Percentiles rank a stretch among this genome's conserved stretches.
phyloP scores from a whole-genome alignment of 2,888 invertebrate species.

The Hypercompe scribonia region DNA sequence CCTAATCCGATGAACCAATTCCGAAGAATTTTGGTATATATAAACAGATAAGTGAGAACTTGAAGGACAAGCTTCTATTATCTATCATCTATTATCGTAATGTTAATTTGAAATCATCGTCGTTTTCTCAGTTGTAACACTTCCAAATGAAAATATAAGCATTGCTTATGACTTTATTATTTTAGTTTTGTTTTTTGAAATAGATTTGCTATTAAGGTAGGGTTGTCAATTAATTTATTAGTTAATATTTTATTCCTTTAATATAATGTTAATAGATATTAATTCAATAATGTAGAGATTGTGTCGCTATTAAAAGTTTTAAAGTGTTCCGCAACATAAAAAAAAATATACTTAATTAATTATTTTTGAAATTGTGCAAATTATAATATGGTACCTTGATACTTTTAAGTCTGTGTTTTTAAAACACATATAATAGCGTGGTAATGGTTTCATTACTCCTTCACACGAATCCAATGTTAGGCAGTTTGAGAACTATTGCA shows the following conservation, averaged over 20 bases:
- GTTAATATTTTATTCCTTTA: neutral
- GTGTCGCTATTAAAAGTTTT: neutral
- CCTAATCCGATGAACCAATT: neutral
- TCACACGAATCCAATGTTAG: conserved; percentile 59
- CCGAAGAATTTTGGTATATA: neutral
- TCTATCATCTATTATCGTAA: too few species aligned
- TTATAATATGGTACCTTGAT: neutral
- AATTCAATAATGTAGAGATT: neutral
- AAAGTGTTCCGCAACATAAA: neutral
- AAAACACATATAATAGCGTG: conserved; percentile 16
- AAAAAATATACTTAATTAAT: neutral
- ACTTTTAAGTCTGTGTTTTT: neutral
- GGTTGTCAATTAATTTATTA: neutral
- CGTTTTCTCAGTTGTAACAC: too few species aligned
- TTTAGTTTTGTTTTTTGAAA: neutral
- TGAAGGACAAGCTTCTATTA: neutral
- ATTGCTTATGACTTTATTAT: neutral
- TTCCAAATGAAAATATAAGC: too few species aligned
- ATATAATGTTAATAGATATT: neutral
- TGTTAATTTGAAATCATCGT: too few species aligned
- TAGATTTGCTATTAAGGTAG: too few species aligned
- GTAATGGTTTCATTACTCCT: conserved; percentile 41
- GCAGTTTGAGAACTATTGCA: conserved; percentile 70
- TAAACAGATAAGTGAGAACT: neutral
- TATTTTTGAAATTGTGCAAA: neutral